Conservation (phyloP, 1,140 invertebrate species). For the Apolygus lucorum region DNA sequence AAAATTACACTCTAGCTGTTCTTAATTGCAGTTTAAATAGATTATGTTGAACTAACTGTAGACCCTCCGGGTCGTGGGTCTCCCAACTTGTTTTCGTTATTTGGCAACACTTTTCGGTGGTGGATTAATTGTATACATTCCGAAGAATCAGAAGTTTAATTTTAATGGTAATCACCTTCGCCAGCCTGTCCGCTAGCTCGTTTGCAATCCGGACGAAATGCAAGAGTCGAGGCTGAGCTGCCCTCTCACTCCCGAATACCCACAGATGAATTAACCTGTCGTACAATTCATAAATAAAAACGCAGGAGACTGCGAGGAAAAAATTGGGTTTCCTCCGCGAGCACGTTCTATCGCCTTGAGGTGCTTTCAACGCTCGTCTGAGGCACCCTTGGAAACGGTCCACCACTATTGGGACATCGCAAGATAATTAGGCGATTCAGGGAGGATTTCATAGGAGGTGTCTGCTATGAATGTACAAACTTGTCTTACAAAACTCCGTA, state of each 20-base stretch:
- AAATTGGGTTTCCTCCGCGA: background rate
- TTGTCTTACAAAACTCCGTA: no score
- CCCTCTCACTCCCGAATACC: background rate
- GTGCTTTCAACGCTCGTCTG: no score
- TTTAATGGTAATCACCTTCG: background rate
- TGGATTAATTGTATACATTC: background rate
- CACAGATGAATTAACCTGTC: background rate
- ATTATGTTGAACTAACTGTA: no score
- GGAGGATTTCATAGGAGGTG: no score
- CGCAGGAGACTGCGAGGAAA: background rate
- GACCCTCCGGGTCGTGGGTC: no score
- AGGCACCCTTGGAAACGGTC: no score
- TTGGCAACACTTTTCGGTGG: background rate
- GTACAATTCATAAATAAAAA: background rate
- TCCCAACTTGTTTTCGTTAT: no score
- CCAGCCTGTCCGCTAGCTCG: background rate
- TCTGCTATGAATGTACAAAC: no score
- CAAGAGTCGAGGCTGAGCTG: background rate
- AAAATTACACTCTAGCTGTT: no score
- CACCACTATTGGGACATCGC: no score
- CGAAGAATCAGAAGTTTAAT: background rate
- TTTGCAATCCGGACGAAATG: background rate
- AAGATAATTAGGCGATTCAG: no score
- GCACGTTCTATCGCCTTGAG: background rate
- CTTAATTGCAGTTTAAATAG: no score